Percentiles rank a stretch among this genome's conserved stretches.
Evolutionary conservation across 1,140 invertebrate genomes (phyloP).

Genomic region (Pachyrhynchus sulphureomaculatus): DNA sequence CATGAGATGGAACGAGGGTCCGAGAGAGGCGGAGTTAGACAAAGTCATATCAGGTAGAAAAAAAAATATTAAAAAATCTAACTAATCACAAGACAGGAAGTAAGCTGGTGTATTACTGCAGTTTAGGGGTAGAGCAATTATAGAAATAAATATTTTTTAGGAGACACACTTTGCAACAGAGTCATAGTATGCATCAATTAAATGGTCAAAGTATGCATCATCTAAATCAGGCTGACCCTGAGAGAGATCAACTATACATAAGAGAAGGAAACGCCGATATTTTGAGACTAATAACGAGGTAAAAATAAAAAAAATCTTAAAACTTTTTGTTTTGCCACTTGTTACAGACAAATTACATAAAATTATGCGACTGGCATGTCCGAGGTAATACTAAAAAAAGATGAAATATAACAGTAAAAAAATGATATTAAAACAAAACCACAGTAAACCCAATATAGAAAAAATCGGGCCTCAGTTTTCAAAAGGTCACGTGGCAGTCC

Average conservation of each 20-base stretch:
- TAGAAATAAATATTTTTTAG: too few species aligned
- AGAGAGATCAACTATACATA: conserved; percentile 72
- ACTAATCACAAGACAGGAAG: not conserved
- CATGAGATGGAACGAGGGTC: conserved; percentile 78
- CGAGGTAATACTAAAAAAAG: too few species aligned
- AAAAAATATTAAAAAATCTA: not conserved
- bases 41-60: not conserved
- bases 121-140: too few species aligned
- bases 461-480: too few species aligned
- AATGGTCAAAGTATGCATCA: conserved; percentile 8
- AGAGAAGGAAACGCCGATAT: conserved; percentile 82
- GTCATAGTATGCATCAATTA: conserved; percentile 14
- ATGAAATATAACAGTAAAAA: too few species aligned
- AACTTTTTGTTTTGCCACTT: too few species aligned
- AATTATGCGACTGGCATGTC: too few species aligned
- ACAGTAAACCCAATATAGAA: too few species aligned
- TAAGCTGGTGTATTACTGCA: too few species aligned
- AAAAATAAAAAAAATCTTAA: conserved; percentile 1
- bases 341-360: too few species aligned
- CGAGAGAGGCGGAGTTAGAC: conserved; percentile 52
- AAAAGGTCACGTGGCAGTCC: too few species aligned
- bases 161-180: conserved; percentile 10
- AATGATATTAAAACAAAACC: too few species aligned
- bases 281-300: conserved; percentile 71
- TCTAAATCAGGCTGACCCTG: conserved; percentile 38